Evolutionary conservation across 37 sponge, comb jelly and placozoan genomes (phyloP).

Genomic region (Chondrilla cf. caribensis): DNA sequence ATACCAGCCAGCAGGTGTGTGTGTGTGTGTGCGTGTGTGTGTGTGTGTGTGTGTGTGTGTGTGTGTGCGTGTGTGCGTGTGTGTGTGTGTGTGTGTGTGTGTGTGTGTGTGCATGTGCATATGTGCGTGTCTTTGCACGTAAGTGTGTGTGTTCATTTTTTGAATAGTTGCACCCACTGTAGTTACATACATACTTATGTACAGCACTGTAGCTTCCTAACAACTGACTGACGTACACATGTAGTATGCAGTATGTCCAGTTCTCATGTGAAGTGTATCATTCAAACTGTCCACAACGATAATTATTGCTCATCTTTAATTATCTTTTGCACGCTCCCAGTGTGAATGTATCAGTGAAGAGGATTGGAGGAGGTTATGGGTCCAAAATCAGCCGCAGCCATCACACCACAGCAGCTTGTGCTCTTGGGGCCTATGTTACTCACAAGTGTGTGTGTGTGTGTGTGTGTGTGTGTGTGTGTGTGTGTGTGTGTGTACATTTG

Average conservation of each 20-base stretch:
- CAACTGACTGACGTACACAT: too few species aligned
- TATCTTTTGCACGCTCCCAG: conserved; percentile 7
- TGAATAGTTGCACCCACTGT: too few species aligned
- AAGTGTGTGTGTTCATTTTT: too few species aligned
- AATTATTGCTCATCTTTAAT: too few species aligned
- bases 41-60: not conserved
- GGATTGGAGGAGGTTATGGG: conserved; percentile 75
- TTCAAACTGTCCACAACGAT: too few species aligned
- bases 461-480: too few species aligned
- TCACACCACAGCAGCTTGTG: conserved; percentile 60
- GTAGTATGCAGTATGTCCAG: too few species aligned
- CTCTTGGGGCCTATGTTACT: conserved; percentile 48
- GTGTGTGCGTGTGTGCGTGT: not conserved
- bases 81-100: not conserved
- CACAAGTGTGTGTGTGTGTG: conserved; percentile 28
- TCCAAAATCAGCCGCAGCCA: conserved; percentile 36
- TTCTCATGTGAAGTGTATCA: too few species aligned
- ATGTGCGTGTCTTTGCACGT: too few species aligned
- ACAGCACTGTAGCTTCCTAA: too few species aligned
- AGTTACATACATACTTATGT: not conserved
- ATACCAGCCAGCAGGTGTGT: conserved; percentile 54
- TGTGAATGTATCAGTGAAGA: conserved; percentile 68
- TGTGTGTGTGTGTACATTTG: too few species aligned
- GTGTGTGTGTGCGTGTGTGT: not conserved
- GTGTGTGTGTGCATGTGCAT: not conserved